A percentile compares a stretch with the other conserved stretches of the same genome.
Evolutionary conservation across 2,797 vertebrate genomes (phyloP).

Genomic region (Epinephelus awoara): DNA sequence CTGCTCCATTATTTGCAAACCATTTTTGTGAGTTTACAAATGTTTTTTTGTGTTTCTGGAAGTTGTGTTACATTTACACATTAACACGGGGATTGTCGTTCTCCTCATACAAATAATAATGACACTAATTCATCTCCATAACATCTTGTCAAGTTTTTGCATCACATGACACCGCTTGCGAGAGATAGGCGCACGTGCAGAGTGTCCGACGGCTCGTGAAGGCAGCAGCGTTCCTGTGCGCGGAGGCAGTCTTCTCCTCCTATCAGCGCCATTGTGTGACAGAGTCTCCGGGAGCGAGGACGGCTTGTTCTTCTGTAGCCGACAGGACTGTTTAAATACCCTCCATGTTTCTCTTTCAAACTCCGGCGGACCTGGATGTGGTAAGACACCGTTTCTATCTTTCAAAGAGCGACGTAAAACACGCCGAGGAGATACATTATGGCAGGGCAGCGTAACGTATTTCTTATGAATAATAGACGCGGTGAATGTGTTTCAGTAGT

Average conservation of each 20-base stretch:
- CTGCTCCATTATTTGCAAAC: no score
- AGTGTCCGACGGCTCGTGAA: constrained; percentile 60
- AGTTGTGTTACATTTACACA: no score
- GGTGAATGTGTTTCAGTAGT: constrained; percentile 16
- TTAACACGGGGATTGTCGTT: no score
- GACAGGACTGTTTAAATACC: constrained; percentile 68
- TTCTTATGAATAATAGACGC: constrained; percentile 53
- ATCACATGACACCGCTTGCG: background rate
- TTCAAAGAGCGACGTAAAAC: background rate
- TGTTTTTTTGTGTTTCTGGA: no score
- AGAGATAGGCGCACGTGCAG: constrained; percentile 14
- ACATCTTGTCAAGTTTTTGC: background rate
- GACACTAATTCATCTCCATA: no score
- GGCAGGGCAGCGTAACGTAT: constrained; percentile 21
- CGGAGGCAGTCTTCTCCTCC: constrained; percentile 71
- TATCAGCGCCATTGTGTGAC: constrained; percentile 83
- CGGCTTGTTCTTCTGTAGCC: constrained; percentile 52
- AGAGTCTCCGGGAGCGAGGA: constrained; percentile 68
- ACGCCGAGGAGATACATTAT: background rate
- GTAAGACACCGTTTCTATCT: constrained; percentile 61
- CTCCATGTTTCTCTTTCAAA: constrained; percentile 74
- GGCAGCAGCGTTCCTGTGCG: constrained; percentile 62
- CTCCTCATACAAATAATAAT: no score
- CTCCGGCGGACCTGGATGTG: constrained; percentile 73
- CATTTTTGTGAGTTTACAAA: no score